A percentile compares a stretch with the other conserved stretches of the same genome.
Conservation (phyloP, 2,797 vertebrate species). For the Momotus momota region DNA sequence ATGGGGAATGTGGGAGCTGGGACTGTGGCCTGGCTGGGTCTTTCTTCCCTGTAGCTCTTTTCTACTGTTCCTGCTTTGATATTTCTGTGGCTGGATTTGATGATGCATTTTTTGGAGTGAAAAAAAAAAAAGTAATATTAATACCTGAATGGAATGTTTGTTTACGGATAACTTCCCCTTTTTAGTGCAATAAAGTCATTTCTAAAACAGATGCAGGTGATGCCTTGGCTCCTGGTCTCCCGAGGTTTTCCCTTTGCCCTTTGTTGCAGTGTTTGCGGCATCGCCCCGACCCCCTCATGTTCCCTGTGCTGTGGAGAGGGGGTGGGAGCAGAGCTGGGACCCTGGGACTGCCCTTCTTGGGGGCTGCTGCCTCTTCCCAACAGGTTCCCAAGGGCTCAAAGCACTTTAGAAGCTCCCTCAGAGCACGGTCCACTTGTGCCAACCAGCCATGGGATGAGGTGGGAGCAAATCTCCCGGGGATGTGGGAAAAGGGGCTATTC, state of each 20-base stretch:
- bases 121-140: neutral
- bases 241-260: fast-evolving
- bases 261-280: fast-evolving
- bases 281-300: fast-evolving
- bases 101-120: slow-evolving; percentile 54
- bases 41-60: slow-evolving; percentile 23
- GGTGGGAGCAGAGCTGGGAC: neutral
- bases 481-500: neutral
- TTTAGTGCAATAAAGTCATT: slow-evolving; percentile 80
- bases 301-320: neutral
- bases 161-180: slow-evolving; percentile 71
- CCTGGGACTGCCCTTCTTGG: fast-evolving
- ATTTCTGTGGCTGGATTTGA: slow-evolving; percentile 64
- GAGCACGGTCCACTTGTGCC: neutral
- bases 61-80: slow-evolving; percentile 63
- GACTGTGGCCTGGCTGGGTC: neutral
- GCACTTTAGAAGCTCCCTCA: neutral
- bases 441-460: fast-evolving
- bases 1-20: neutral
- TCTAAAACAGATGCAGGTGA: slow-evolving; percentile 25
- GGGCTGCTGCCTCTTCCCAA: neutral
- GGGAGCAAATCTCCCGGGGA: neutral
- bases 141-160: slow-evolving; percentile 61
- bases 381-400: neutral
- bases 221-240: neutral